Conservation (phyloP, 2,797 vertebrate genomes). For the Acrossocheilus fasciatus region DNA sequence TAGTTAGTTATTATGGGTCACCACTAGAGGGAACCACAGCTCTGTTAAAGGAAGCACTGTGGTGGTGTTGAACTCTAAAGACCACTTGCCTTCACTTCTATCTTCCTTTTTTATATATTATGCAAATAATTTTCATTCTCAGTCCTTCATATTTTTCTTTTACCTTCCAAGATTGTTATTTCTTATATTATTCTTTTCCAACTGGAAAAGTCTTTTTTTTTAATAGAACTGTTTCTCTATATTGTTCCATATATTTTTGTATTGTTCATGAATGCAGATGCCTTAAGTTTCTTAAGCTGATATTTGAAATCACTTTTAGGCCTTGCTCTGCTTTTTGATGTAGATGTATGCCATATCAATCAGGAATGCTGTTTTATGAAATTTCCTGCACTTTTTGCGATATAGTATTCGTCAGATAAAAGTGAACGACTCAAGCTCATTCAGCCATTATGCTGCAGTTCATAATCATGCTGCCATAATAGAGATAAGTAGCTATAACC, state of each 20-base stretch:
- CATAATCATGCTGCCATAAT: not conserved
- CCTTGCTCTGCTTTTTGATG: conserved; percentile 21
- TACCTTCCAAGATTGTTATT: not conserved
- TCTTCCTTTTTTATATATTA: conserved; percentile 13
- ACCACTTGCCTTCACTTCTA: not conserved
- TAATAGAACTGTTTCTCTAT: conserved; percentile 13
- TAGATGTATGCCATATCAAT: conserved; percentile 12
- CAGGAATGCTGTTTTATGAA: conserved; percentile 8
- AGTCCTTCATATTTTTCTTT: not conserved
- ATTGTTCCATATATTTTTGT: conserved; percentile 7
- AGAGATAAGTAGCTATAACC: not conserved
- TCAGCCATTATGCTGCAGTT: not conserved
- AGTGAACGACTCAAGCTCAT: not conserved
- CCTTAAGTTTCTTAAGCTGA: conserved; percentile 1
- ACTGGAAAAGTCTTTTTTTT: not conserved
- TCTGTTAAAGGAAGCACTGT: not conserved
- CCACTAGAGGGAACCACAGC: conserved; percentile 26
- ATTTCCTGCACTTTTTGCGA: not conserved
- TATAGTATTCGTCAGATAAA: not conserved
- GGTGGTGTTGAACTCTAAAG: not conserved
- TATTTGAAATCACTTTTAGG: conserved; percentile 16
- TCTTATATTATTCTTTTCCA: conserved; percentile 3
- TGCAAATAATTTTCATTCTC: not conserved
- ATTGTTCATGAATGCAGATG: conserved; percentile 12
- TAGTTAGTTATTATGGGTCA: conserved; percentile 17